A percentile compares a stretch with the other conserved stretches of the same genome.
Evolutionary conservation across 92 coral and sea anemone species (phyloP).

Genomic region (Epizoanthus fatuus): DNA sequence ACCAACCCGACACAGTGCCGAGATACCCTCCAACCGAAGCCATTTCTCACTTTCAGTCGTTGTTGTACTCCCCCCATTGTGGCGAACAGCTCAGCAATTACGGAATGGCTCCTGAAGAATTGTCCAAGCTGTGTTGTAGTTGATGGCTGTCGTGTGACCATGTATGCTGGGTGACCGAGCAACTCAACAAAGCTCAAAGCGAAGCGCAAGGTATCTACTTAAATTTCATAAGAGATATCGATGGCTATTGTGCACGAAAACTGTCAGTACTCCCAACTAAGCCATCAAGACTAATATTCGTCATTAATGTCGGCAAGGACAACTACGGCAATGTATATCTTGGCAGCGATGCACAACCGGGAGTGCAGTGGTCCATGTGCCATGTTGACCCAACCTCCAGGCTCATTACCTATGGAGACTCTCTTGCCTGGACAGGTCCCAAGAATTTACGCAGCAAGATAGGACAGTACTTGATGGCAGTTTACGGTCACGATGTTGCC

Average conservation of each 20-base stretch:
- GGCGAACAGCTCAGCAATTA: neutral
- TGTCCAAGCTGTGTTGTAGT: constrained; percentile 37
- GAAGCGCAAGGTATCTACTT: constrained; percentile 25
- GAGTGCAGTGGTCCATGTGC: constrained; percentile 34
- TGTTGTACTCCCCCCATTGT: constrained; percentile 16
- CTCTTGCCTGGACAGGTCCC: constrained; percentile 44
- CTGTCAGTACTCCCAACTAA: neutral
- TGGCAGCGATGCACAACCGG: constrained; percentile 21
- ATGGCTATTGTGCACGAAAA: neutral
- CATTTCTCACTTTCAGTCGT: neutral
- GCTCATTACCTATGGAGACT: constrained; percentile 25
- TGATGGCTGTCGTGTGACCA: constrained; percentile 52
- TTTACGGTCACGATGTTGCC: neutral
- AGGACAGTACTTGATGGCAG: constrained; percentile 1
- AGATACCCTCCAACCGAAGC: constrained; percentile 11
- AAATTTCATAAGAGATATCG: neutral
- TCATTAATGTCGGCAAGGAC: constrained; percentile 1
- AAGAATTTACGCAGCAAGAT: neutral
- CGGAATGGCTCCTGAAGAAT: constrained; percentile 32
- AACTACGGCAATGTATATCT: constrained; percentile 17
- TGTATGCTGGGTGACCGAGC: constrained; percentile 23
- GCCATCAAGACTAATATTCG: constrained; percentile 6
- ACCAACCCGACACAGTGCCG: neutral
- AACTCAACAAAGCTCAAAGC: constrained; percentile 11
- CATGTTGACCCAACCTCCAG: constrained; percentile 2